Evolutionary conservation across 2,888 invertebrate genomes (phyloP).

Genomic region (Habrosyne pyritoides): DNA sequence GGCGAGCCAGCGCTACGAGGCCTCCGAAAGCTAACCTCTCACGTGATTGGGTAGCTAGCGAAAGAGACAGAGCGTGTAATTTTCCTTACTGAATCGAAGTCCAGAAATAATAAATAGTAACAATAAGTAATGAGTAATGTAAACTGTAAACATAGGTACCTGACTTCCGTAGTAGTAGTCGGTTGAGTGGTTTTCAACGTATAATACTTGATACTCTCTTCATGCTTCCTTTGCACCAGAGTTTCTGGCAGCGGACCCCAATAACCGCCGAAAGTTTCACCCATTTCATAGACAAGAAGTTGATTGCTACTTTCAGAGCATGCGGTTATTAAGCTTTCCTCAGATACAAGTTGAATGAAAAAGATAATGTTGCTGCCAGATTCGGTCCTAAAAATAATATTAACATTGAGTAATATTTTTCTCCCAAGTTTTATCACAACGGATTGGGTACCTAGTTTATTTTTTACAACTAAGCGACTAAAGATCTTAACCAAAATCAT

Average conservation of each 20-base stretch:
- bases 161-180: constrained; percentile 14
- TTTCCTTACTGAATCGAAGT: too few relatives aligned
- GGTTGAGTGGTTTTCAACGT: constrained; percentile 47
- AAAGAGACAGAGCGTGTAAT: too few relatives aligned
- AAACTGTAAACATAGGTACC: background rate
- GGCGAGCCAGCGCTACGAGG: too few relatives aligned
- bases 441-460: too few relatives aligned
- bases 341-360: constrained; percentile 51
- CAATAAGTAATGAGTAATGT: too few relatives aligned
- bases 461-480: too few relatives aligned
- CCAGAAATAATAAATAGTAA: too few relatives aligned
- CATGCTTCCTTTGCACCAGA: constrained; percentile 24
- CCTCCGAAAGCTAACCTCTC: too few relatives aligned
- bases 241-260: constrained; percentile 65
- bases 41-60: too few relatives aligned
- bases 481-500: too few relatives aligned
- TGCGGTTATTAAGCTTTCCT: constrained; percentile 32
- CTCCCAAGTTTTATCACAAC: too few relatives aligned
- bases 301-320: constrained; percentile 52
- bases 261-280: constrained; percentile 73
- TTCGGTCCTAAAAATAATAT: constrained; percentile 54
- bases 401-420: background rate
- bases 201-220: constrained; percentile 38
- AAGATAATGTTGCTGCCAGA: constrained; percentile 66
- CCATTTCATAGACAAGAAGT: constrained; percentile 63